Evolutionary conservation across 1,140 invertebrate genomes (phyloP).

Genomic region (Drosophila yakuba): DNA sequence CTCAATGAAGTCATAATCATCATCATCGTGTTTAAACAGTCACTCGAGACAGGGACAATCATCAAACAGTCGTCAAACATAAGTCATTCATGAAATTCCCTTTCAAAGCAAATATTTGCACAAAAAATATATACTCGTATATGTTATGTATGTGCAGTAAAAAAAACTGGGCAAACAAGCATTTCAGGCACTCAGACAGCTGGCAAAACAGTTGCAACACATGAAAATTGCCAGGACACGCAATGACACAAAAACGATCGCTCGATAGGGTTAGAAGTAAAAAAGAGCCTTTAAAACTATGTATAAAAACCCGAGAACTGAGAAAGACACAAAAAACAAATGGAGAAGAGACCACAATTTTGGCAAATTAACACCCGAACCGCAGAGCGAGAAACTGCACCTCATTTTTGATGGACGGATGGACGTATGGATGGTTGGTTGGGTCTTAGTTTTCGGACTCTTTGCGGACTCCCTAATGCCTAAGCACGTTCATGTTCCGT

Average conservation of each 20-base stretch:
- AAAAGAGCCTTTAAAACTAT: conserved; percentile 15
- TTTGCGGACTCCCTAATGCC: conserved; percentile 71
- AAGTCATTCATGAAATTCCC: conserved; percentile 68
- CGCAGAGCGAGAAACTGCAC: conserved; percentile 41
- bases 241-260: conserved; percentile 59
- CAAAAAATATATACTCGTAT: conserved; percentile 31
- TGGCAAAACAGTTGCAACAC: conserved; percentile 68
- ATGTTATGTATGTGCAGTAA: conserved; percentile 23
- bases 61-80: conserved; percentile 51
- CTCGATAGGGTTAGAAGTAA: conserved; percentile 55
- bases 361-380: conserved; percentile 75
- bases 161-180: conserved; percentile 40
- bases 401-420: conserved; percentile 36
- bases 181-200: conserved; percentile 54
- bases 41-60: conserved; percentile 43
- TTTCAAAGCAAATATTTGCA: conserved; percentile 66
- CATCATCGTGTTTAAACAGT: conserved; percentile 27
- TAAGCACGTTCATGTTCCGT: conserved; percentile 77
- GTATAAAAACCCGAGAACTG: not conserved
- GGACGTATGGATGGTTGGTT: conserved; percentile 9
- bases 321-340: conserved; percentile 11
- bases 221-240: conserved; percentile 74
- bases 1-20: conserved; percentile 51
- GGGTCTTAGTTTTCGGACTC: conserved; percentile 36
- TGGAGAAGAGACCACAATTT: conserved; percentile 63